These are phyloP conservation scores for Venustoraphidia nigricollis DNA, from an alignment of 2,888 invertebrate genomes.

Conservation along the genomic window DNA sequence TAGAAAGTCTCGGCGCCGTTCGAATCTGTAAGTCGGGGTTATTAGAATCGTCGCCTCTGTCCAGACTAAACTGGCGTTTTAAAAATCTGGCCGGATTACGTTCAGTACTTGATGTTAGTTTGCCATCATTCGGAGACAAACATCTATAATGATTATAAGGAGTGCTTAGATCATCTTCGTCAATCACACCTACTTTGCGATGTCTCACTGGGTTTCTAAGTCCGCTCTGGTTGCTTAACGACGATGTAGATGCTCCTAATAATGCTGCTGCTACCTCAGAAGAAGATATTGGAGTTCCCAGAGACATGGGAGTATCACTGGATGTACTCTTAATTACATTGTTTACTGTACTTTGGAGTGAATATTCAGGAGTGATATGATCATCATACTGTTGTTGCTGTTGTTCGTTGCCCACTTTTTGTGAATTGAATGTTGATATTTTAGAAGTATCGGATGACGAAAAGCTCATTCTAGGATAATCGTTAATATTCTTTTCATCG, in stretches of 20 bases:
- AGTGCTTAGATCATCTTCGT: slow-evolving; percentile 49
- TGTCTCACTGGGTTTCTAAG: slow-evolving; percentile 15
- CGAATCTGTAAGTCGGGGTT: slow-evolving; percentile 5
- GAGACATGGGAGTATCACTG: slow-evolving; percentile 27
- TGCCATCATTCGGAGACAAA: slow-evolving; percentile 42
- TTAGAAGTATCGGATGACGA: slow-evolving; percentile 5
- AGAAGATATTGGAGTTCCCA: slow-evolving; percentile 34
- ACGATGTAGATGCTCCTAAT: slow-evolving; percentile 35
- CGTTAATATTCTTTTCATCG: slow-evolving; percentile 16
- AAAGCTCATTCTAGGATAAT: neutral
- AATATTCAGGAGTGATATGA: slow-evolving; percentile 13
- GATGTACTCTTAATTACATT: slow-evolving; percentile 31
- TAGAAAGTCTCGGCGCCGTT: slow-evolving; percentile 32
- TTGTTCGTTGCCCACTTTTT: slow-evolving; percentile 4
- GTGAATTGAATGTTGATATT: slow-evolving; percentile 5
- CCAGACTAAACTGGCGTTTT: slow-evolving; percentile 52
- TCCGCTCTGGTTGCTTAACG: slow-evolving; percentile 20
- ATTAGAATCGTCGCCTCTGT: slow-evolving; percentile 40
- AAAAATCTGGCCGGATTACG: slow-evolving; percentile 30
- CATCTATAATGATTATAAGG: slow-evolving; percentile 64
- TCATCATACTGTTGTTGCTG: slow-evolving; percentile 10
- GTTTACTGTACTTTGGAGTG: slow-evolving; percentile 14
- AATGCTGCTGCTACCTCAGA: slow-evolving; percentile 35
- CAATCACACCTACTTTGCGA: slow-evolving; percentile 25
- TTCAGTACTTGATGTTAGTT: slow-evolving; percentile 17